phyloP scores from a whole-genome alignment of 1,140 invertebrate species.

The Parasteatoda tepidariorum region DNA sequence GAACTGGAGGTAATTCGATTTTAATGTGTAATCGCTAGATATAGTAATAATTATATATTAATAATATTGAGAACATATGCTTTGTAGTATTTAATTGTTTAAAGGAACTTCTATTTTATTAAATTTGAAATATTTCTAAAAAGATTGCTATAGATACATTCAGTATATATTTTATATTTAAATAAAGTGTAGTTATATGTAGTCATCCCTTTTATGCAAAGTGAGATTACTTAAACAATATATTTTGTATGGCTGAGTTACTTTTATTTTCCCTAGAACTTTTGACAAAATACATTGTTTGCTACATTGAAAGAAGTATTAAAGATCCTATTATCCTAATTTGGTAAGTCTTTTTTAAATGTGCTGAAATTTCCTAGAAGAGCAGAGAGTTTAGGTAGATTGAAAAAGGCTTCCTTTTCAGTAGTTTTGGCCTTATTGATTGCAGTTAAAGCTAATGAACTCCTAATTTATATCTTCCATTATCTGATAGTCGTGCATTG shows the following conservation, averaged over 20 bases:
- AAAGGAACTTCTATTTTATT: constrained; percentile 11
- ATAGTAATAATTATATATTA: background rate
- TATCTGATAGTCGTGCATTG: too few relatives aligned
- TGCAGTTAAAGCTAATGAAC: too few relatives aligned
- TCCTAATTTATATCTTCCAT: too few relatives aligned
- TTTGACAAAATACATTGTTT: background rate
- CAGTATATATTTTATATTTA: background rate
- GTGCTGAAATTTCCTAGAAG: background rate
- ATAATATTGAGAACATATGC: background rate
- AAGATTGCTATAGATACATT: background rate
- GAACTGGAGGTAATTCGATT: constrained; percentile 82
- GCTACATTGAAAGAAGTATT: background rate
- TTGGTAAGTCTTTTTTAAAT: background rate
- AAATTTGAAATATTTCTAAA: background rate
- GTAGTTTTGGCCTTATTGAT: too few relatives aligned
- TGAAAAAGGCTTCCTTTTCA: too few relatives aligned
- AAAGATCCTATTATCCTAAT: background rate
- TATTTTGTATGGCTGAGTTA: background rate
- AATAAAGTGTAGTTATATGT: background rate
- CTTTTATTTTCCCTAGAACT: background rate
- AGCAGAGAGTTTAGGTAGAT: too few relatives aligned
- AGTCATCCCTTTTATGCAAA: constrained; percentile 7
- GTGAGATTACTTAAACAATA: background rate
- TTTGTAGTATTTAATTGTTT: background rate
- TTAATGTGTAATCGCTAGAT: background rate